Evolutionary conservation across 1,140 invertebrate genomes (phyloP), one percentile per base, ranked within the genome.

Genomic region (Cydia amplana): DNA sequence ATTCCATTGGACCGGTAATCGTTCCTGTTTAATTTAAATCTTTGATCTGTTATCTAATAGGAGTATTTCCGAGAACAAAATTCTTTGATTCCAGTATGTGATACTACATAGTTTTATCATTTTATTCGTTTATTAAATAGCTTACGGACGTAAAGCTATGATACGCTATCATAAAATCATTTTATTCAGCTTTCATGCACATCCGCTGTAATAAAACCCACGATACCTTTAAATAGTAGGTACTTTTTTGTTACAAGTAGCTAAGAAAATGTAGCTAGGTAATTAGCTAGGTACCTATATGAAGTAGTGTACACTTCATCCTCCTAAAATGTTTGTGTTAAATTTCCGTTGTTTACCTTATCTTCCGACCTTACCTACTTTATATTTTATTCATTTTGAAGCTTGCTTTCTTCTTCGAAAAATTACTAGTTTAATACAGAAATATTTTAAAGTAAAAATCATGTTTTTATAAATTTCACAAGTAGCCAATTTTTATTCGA

Each of bases 31-130:
- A 77, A 85, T 83, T 84, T 84, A 79, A 83, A 84, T 79, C 79
- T 78, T 81, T 82, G 83, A 88, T 88, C 83, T 86, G 80, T 86
- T 88, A 87, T 88, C 85, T 87, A 83, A 84, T 84, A 87, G 82
- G 77, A 82, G 81, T 82, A 82, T 75, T 88, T 87, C 87, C 75
- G 36, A 83, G 85, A 87, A 88, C 79, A 80, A 78, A 84, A 80
- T 80, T 85, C 81, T 82, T 81, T 80, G 85, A 80, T 83, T 83
- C 79, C 74, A 82, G 75, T 76, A 76, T 81, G 73, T 77, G 81
- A 84, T 83, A 80, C 70, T 75, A 81, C 78, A 63, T 77, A 60
- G 79, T 83, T 79, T 74, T 72, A 74, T 80, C 78, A 82, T 81
- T 88, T 83, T 86, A 84, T 85, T 82, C 74, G 81, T 79, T 46